These are phyloP conservation scores for Cotesia chilonis DNA, from an alignment of 1,140 invertebrate species.

Conservation along the genomic window DNA sequence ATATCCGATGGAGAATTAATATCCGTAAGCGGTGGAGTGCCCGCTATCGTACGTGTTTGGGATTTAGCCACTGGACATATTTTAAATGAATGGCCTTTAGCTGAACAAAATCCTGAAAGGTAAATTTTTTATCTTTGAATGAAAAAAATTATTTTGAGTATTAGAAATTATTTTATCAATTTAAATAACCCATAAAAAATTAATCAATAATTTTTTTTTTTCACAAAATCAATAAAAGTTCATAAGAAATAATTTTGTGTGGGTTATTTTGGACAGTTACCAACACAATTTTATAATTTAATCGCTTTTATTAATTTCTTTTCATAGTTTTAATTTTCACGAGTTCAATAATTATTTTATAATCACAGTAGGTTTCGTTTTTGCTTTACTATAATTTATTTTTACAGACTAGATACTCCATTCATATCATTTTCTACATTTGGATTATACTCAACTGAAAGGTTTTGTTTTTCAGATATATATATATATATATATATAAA, in stretches of 20 bases:
- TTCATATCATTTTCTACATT: slow-evolving; percentile 63
- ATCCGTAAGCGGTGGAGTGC: slow-evolving; percentile 77
- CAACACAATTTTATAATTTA: too few relatives aligned
- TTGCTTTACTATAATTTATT: slow-evolving; percentile 23
- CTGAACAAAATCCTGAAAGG: slow-evolving; percentile 60
- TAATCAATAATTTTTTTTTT: too few relatives aligned
- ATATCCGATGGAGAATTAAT: slow-evolving; percentile 73
- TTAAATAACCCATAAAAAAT: slow-evolving; percentile 10
- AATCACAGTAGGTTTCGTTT: not conserved
- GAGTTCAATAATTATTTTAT: slow-evolving; percentile 2
- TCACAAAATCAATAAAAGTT: too few relatives aligned
- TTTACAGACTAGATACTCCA: slow-evolving; percentile 61
- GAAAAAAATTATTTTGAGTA: slow-evolving; percentile 4
- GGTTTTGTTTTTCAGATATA: slow-evolving; percentile 49
- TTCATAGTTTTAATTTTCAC: not conserved
- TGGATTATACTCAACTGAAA: slow-evolving; percentile 59
- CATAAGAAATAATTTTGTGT: too few relatives aligned
- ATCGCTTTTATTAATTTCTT: too few relatives aligned
- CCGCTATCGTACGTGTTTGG: slow-evolving; percentile 80
- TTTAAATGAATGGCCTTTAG: slow-evolving; percentile 66
- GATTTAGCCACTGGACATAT: slow-evolving; percentile 74
- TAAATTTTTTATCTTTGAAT: slow-evolving; percentile 27
- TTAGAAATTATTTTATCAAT: not conserved
- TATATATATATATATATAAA: not conserved
- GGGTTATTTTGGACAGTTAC: too few relatives aligned